Percentiles rank a stretch among this genome's conserved stretches.
Evolutionary conservation across 2,888 invertebrate genomes (phyloP).

Genomic region (Salticus scenicus): DNA sequence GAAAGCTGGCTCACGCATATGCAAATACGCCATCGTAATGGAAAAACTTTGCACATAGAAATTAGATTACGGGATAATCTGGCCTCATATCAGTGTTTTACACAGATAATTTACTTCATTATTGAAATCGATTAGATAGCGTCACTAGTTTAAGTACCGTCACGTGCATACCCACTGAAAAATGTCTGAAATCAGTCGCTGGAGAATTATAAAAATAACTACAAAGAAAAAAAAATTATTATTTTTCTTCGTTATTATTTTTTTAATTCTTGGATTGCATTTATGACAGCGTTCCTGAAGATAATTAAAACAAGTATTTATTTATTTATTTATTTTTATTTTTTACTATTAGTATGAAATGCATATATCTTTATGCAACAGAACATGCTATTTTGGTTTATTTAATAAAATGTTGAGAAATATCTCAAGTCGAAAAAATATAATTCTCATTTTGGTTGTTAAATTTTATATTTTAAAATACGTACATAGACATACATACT

Average conservation of each 20-base stretch:
- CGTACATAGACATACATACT: too few species aligned
- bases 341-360: too few species aligned
- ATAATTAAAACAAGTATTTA: not conserved
- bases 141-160: conserved; percentile 49
- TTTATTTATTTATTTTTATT: too few species aligned
- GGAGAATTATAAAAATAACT: not conserved
- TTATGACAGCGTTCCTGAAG: not conserved
- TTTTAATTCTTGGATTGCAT: not conserved
- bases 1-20: conserved; percentile 49
- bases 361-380: too few species aligned
- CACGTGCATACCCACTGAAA: conserved; percentile 23
- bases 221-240: not conserved
- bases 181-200: not conserved
- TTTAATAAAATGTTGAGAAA: too few species aligned
- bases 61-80: conserved; percentile 69
- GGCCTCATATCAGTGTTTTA: conserved; percentile 68
- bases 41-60: conserved; percentile 68
- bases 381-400: too few species aligned
- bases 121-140: conserved; percentile 61
- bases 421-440: too few species aligned
- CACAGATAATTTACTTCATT: conserved; percentile 70
- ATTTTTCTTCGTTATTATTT: too few species aligned
- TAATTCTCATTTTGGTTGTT: too few species aligned
- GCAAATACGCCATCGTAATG: conserved; percentile 60
- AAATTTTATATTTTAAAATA: too few species aligned